A percentile compares a stretch with the other conserved stretches of the same genome.
Conservation (phyloP, 2,113 vertebrate genomes). For the Sitta europaea region DNA sequence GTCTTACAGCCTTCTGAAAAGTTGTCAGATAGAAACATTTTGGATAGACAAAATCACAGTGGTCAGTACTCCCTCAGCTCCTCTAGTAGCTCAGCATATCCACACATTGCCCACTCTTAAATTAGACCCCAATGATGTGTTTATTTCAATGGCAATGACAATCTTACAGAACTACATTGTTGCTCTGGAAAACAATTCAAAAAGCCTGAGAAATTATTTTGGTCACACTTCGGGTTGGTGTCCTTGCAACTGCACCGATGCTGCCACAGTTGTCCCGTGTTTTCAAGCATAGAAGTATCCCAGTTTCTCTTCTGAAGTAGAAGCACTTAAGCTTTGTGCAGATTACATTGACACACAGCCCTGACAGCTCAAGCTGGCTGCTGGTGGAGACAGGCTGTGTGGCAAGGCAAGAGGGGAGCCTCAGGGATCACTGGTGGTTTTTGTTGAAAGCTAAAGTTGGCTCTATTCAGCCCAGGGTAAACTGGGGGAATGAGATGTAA, state of each 20-base stretch:
- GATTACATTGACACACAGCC: neutral
- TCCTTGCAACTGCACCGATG: neutral
- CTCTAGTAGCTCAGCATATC: neutral
- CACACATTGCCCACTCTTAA: neutral
- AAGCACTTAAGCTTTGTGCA: neutral
- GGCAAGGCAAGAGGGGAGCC: neutral
- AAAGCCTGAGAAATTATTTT: neutral
- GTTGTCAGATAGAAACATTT: neutral
- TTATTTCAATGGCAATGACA: neutral
- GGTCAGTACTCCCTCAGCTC: neutral
- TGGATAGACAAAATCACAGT: neutral
- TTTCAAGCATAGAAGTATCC: neutral
- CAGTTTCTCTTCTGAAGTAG: neutral
- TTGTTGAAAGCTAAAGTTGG: neutral
- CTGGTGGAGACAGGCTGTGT: fast-evolving
- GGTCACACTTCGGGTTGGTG: neutral
- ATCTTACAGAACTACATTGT: neutral
- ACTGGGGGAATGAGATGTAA: neutral
- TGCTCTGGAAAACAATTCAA: neutral
- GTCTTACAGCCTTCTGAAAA: neutral
- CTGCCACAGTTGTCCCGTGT: neutral
- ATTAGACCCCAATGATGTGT: neutral
- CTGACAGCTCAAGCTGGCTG: neutral
- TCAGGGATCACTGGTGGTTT: neutral
- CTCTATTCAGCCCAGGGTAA: neutral